A percentile compares a stretch with the other conserved stretches of the same genome.
phyloP scores from a whole-genome alignment of 1,140 invertebrate genomes.

The Dendrolimus punctatus region DNA sequence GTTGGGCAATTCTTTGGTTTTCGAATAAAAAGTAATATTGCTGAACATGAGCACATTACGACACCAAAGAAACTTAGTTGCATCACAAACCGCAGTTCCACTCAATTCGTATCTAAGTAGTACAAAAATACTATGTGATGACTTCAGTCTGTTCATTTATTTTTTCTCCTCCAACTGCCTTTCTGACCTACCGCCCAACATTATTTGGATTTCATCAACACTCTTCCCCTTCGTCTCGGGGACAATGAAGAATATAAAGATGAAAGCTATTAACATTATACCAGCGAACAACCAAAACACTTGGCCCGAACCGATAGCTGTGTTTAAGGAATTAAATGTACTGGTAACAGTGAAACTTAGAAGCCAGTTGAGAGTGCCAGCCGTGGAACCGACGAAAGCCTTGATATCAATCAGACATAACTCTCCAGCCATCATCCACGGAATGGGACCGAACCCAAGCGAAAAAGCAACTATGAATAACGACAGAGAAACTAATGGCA shows the following conservation, averaged over 20 bases:
- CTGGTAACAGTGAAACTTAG: constrained; percentile 88
- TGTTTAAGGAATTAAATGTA: constrained; percentile 78
- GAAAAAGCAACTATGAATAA: constrained; percentile 86
- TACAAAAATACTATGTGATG: constrained; percentile 40
- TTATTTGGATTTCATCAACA: constrained; percentile 85
- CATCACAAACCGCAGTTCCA: too few species aligned
- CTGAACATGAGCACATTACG: background rate
- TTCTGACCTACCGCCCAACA: constrained; percentile 64
- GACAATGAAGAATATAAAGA: constrained; percentile 85
- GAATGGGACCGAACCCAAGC: constrained; percentile 84
- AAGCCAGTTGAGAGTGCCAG: constrained; percentile 84
- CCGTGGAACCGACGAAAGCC: constrained; percentile 81
- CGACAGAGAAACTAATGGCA: constrained; percentile 81
- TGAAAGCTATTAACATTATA: constrained; percentile 78
- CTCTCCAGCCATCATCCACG: constrained; percentile 86
- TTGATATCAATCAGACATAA: constrained; percentile 83
- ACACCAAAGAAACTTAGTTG: constrained; percentile 20
- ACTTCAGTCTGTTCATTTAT: constrained; percentile 49
- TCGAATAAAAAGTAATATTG: too few species aligned
- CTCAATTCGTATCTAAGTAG: background rate
- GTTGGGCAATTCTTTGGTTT: too few species aligned
- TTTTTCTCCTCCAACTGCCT: constrained; percentile 42
- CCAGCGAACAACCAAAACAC: constrained; percentile 88
- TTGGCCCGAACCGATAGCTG: constrained; percentile 72
- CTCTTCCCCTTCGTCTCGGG: constrained; percentile 94